phyloP scores from a whole-genome alignment of 2,113 vertebrate species.

The Poecilia latipinna region DNA sequence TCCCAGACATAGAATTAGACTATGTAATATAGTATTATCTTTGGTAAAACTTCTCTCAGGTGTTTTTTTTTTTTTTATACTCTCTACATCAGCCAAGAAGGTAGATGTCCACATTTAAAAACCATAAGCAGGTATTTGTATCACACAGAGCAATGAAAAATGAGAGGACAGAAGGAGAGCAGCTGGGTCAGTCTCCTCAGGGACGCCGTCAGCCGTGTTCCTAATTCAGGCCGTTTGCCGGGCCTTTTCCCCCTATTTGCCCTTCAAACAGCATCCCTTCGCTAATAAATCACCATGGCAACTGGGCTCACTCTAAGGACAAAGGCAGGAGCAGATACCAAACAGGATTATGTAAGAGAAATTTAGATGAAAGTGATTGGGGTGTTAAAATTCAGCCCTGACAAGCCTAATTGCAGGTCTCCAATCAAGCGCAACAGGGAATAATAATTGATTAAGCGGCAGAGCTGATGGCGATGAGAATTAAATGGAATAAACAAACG shows the following conservation, averaged over 20 bases:
- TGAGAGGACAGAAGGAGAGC: slow-evolving; percentile 34
- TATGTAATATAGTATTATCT: no score
- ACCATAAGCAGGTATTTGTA: background rate
- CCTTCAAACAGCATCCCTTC: slow-evolving; percentile 63
- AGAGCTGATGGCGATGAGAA: background rate
- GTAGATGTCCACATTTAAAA: background rate
- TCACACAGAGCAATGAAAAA: background rate
- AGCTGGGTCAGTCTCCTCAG: slow-evolving; percentile 27
- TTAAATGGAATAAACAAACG: background rate
- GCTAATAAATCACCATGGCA: slow-evolving; percentile 59
- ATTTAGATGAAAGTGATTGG: slow-evolving; percentile 50
- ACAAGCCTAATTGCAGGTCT: slow-evolving; percentile 43
- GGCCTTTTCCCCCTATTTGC: slow-evolving; percentile 52
- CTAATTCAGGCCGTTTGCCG: slow-evolving; percentile 39
- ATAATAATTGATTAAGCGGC: slow-evolving; percentile 40
- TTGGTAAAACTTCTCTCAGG: no score
- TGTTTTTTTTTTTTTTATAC: no score
- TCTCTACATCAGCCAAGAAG: background rate
- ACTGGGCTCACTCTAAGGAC: slow-evolving; percentile 54
- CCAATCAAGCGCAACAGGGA: slow-evolving; percentile 31
- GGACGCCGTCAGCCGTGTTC: slow-evolving; percentile 21
- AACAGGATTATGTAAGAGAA: slow-evolving; percentile 49
- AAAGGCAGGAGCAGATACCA: slow-evolving; percentile 52
- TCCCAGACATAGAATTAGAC: no score
- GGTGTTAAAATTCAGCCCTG: slow-evolving; percentile 41